Conservation (phyloP, 2,797 vertebrate species). For the Leucoraja ocellata region DNA sequence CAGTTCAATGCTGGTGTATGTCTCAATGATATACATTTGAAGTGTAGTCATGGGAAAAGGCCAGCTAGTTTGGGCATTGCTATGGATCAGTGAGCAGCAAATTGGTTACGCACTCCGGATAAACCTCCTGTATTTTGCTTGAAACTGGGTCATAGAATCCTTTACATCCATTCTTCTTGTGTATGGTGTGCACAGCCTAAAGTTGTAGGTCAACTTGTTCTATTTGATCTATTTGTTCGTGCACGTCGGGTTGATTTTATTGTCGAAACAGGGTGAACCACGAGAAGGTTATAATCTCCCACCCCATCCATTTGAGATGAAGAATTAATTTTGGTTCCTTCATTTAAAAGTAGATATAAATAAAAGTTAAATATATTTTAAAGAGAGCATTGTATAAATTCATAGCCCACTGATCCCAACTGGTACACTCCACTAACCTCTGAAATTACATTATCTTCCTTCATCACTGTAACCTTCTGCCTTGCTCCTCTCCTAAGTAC, state of each 20-base stretch:
- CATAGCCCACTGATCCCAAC: neutral
- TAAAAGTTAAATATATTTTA: no score
- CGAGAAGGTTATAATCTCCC: no score
- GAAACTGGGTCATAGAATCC: neutral
- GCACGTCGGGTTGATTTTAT: no score
- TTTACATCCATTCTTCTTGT: no score
- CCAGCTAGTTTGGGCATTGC: neutral
- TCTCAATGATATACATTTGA: neutral
- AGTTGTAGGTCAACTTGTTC: no score
- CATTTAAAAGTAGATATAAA: neutral
- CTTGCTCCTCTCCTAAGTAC: neutral
- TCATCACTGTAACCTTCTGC: no score
- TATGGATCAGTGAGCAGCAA: neutral
- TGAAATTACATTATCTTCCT: neutral
- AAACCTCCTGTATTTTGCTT: neutral
- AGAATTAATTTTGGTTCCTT: no score
- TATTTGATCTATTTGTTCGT: no score
- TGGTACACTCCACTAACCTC: neutral
- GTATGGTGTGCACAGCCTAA: no score
- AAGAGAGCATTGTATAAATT: neutral
- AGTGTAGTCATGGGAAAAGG: neutral
- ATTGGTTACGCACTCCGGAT: neutral
- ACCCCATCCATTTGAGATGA: no score
- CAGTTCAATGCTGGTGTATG: neutral
- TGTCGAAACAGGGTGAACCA: no score